Conservation (phyloP, 2,888 invertebrate genomes). For the Gymnoscelis rufifasciata region DNA sequence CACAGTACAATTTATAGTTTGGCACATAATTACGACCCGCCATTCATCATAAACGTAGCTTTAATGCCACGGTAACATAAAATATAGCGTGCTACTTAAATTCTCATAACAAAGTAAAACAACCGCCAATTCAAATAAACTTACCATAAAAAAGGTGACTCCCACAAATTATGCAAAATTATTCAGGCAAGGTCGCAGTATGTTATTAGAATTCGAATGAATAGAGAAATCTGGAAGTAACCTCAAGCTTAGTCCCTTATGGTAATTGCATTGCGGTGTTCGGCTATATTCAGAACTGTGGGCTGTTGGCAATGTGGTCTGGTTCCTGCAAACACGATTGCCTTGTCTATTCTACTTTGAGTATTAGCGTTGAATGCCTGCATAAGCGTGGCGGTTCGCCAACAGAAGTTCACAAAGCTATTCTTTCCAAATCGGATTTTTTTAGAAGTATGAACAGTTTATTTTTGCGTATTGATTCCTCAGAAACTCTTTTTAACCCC, state of each 20-base stretch:
- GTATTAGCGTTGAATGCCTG: not conserved
- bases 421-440: not conserved
- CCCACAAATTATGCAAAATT: constrained; percentile 24
- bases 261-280: constrained; percentile 25
- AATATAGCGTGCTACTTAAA: constrained; percentile 14
- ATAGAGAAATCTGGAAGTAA: constrained; percentile 25
- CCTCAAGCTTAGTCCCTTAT: constrained; percentile 25
- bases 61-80: not conserved
- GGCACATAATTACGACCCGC: constrained; percentile 1
- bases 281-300: constrained; percentile 9
- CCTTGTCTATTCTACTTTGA: not conserved
- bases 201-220: constrained; percentile 26
- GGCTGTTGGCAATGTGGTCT: not conserved
- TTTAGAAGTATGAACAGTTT: not conserved
- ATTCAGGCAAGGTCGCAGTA: constrained; percentile 28
- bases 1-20: not conserved
- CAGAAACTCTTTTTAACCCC: no score
- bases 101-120: constrained; percentile 8
- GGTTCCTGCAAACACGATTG: constrained; percentile 1
- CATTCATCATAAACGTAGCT: not conserved
- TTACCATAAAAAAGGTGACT: constrained; percentile 14
- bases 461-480: no score
- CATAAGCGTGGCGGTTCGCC: not conserved
- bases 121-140: constrained; percentile 14
- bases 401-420: no score